Evolutionary conservation across 2,797 vertebrate genomes (phyloP).

Genomic region (Craterocephalus amniculus): DNA sequence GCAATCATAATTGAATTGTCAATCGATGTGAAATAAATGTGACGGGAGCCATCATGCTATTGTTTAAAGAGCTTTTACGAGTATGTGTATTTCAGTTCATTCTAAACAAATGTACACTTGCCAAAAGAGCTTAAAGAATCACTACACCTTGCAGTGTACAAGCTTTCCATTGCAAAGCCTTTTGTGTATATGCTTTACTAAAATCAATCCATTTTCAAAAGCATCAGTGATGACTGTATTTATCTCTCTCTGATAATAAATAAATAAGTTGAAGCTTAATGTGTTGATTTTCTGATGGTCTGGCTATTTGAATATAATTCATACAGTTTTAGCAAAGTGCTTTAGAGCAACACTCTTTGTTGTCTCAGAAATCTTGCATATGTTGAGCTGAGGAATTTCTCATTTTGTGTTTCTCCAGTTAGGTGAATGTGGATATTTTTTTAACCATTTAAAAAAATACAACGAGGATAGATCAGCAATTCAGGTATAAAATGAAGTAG

Average conservation of each 20-base stretch:
- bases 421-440: slow-evolving; percentile 15
- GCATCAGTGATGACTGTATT: neutral
- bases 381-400: neutral
- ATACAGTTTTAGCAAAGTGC: slow-evolving; percentile 17
- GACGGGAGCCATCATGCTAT: neutral
- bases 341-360: neutral
- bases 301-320: slow-evolving; percentile 9
- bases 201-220: neutral
- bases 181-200: neutral
- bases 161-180: neutral
- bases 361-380: neutral
- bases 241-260: slow-evolving; percentile 7
- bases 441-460: slow-evolving; percentile 11
- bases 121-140: too few relatives aligned
- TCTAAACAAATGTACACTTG: too few relatives aligned
- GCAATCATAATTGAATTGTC: neutral
- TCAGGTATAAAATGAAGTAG: neutral
- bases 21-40: neutral
- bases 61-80: neutral
- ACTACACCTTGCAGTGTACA: too few relatives aligned
- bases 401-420: slow-evolving; percentile 1
- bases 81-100: too few relatives aligned
- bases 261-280: neutral
- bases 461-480: neutral
- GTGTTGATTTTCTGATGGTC: slow-evolving; percentile 11